Evolutionary conservation across 2,113 vertebrate species (phyloP), one percentile per base, ranked within the genome.

Genomic region (Arothron firmamentum): DNA sequence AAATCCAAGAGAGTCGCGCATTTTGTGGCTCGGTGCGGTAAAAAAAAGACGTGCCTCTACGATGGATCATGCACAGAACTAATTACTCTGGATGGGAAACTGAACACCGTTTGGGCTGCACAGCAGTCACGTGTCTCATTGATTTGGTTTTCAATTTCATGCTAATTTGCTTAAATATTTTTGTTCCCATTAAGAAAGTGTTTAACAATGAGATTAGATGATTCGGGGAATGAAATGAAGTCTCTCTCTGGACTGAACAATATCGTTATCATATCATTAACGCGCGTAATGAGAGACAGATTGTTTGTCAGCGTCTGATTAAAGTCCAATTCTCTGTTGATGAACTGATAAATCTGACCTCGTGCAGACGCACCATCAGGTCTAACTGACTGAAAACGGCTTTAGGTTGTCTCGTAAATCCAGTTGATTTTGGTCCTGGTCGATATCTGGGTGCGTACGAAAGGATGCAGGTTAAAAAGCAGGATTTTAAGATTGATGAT

Each of bases 141-240:
- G 20, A 49, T n/a, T 52, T 38, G 17, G 54, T 59, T 41, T 66
- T 21, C 56, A 56, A 56, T 66, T 69, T 69, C 68, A 64, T 60
- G 58, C 56, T 53, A 23, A 71, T 12, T 51, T 55, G 10, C 47
- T 64, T 7, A 42, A 41, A 76, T 70, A 48, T 66, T 57, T 52
- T 62, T 0, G 7, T 41, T 45, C 7, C 4, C 17, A 18, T 17
- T 60, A 59, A 65, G 16, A 17, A 7, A 54, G 23, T 19, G 34
- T 54, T 28, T 34, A 65, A 45, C 70, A 58, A n/a, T 59, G 17
- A 67, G 51, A 62, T 62, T 18, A 34, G 1, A 46, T 74, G 55
- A 28, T 60, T 49, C 3, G 62, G 28, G 54, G 47, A 34, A 81
- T 70, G 34, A 38, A 54, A 69, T 59, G 57, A 70, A 9, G 19